Percentiles rank a stretch among this genome's conserved stretches.
These are phyloP conservation scores for Drosophila orosa DNA, from an alignment of 1,140 invertebrate genomes.

Conservation along the genomic window DNA sequence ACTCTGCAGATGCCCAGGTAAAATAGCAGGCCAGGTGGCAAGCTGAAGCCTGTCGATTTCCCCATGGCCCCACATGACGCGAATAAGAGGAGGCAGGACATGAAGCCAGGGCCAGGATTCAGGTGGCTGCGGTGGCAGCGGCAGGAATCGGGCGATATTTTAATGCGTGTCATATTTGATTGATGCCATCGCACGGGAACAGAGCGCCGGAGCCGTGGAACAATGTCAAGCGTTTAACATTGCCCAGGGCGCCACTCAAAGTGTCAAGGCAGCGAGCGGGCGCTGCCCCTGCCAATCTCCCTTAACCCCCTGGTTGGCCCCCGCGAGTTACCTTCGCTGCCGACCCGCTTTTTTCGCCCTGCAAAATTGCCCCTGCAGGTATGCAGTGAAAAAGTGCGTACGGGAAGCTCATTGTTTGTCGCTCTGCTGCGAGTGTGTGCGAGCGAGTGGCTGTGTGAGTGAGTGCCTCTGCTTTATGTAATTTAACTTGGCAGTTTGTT, in stretches of 20 bases:
- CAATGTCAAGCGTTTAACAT: constrained; percentile 80
- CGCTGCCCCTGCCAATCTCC: neutral
- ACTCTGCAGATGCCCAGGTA: constrained; percentile 28
- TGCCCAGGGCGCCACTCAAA: constrained; percentile 68
- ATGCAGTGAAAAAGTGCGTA: constrained; percentile 76
- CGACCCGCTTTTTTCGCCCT: constrained; percentile 23
- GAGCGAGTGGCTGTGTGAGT: constrained; percentile 6
- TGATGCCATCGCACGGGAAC: constrained; percentile 57
- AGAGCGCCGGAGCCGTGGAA: constrained; percentile 36
- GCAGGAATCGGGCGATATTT: constrained; percentile 62
- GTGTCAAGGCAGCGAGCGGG: constrained; percentile 39
- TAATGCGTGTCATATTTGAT: constrained; percentile 83
- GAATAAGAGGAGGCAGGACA: constrained; percentile 4
- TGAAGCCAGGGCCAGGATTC: neutral
- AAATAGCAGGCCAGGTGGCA: constrained; percentile 31
- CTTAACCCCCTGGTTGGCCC: neutral
- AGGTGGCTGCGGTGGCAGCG: constrained; percentile 10
- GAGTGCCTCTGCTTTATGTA: constrained; percentile 60
- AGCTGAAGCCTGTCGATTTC: constrained; percentile 46
- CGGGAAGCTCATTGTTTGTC: constrained; percentile 29
- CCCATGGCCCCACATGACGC: constrained; percentile 38
- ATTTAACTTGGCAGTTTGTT: constrained; percentile 72
- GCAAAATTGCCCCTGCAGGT: constrained; percentile 71
- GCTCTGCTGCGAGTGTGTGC: neutral
- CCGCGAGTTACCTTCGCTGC: constrained; percentile 18